Evolutionary conservation across 92 coral and sea anemone genomes (phyloP), one percentile per base, ranked within the genome.

Genomic region (Phymanthus crucifer): DNA sequence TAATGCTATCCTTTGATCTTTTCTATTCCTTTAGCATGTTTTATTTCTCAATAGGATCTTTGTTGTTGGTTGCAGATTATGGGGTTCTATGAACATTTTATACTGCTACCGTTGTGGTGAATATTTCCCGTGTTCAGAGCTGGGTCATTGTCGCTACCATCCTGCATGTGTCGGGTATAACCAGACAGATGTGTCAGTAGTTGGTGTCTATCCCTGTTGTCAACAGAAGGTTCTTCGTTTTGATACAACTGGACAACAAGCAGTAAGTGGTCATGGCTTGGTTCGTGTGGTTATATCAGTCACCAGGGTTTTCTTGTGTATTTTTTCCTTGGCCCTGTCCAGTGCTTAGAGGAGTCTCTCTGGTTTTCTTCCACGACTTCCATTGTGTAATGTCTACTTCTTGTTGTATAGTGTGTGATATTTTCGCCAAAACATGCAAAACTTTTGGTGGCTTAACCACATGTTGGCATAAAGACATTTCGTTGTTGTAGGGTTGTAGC

Each of bases 91-190:
- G 40, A 96, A 91, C 78, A 52, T 89, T 33, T 43, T 96, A 27
- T 87, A 84, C 74, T 96, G 99, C 73, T 78, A 89, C 74, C 90
- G 89, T 29, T 96, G 99, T 77, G 96, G 90, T 32, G 76, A 87
- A 26, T 91, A 85, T 40, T 93, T 96, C 71, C 95, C 92, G 12
- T 86, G 93, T 40, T 81, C 78, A 12, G 99, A 96, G 70, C 84
- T 96, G 36, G 98, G 94, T 18, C 99, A 96, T 76, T 96, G 99
- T 66, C 82, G 86, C 27, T 93, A 96, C 66, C 99, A 96, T 76
- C 81, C 98, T 8, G 77, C 83, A 73, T 66, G 88, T 64, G 84
- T 83, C 13, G 93, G 89, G 33, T 96, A 82, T 46, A 86, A 84
- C 35, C 84, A 78, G n/a, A 33, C 85, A 32, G 65, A 80, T 9